Evolutionary conservation across 2,888 invertebrate species (phyloP).

Genomic region (Phragmatobia fuliginosa): DNA sequence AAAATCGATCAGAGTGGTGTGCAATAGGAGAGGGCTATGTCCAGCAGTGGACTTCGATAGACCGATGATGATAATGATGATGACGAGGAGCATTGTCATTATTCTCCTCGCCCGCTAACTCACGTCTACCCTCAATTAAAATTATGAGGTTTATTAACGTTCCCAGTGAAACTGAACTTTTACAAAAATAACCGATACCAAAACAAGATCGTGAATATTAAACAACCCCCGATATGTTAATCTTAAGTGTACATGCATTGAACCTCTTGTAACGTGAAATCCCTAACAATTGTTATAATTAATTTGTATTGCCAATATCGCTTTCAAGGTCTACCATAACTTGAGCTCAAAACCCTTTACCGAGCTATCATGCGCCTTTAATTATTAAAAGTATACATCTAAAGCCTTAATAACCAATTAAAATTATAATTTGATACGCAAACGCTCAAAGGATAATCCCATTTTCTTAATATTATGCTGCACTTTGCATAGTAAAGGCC

Average conservation of each 20-base stretch:
- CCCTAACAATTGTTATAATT: neutral
- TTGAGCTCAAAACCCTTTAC: neutral
- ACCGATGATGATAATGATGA: no score
- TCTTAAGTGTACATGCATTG: neutral
- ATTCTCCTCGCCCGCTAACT: no score
- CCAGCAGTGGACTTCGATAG: no score
- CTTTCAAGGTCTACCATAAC: neutral
- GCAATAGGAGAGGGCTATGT: no score
- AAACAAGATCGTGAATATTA: no score
- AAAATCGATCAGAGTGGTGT: no score
- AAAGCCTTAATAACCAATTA: constrained; percentile 30
- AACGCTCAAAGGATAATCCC: constrained; percentile 30
- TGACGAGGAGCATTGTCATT: no score
- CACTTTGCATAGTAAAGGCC: constrained; percentile 18
- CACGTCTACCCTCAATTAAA: no score
- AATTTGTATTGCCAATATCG: neutral
- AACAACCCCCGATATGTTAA: neutral
- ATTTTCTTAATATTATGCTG: constrained; percentile 36
- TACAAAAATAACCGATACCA: no score
- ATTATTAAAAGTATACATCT: neutral
- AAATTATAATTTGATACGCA: constrained; percentile 41
- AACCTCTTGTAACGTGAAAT: neutral
- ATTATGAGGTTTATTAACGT: no score
- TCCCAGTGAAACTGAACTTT: no score
- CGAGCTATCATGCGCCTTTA: neutral